These are phyloP conservation scores for Thryonomys swinderianus DNA, from an alignment of 2,113 vertebrate species.

Conservation along the genomic window DNA sequence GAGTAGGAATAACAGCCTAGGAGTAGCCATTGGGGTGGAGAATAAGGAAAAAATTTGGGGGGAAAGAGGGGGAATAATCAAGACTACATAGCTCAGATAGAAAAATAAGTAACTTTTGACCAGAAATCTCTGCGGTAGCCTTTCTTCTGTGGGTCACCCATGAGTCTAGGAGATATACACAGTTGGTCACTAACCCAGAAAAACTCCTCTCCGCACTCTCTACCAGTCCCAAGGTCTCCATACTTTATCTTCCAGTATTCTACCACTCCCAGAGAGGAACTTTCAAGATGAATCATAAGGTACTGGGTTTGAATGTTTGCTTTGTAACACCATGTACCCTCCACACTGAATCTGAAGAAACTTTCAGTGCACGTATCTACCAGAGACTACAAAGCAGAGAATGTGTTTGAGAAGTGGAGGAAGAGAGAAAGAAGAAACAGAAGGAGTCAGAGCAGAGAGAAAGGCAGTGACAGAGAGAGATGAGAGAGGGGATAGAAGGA, in stretches of 20 bases:
- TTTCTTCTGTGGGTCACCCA: conserved; percentile 35
- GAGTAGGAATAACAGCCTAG: conserved; percentile 9
- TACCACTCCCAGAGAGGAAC: neutral
- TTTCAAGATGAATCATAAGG: neutral
- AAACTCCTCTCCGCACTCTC: neutral
- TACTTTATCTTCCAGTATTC: neutral
- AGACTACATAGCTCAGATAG: conserved; percentile 26
- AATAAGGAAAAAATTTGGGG: conserved; percentile 49
- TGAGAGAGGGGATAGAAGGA: neutral
- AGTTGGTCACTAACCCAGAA: neutral
- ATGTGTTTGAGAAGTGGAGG: neutral
- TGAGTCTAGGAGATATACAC: neutral
- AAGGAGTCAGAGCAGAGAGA: neutral
- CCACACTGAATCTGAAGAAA: neutral
- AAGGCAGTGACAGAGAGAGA: neutral
- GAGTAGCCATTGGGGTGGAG: neutral
- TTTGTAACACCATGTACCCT: neutral
- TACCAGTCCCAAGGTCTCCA: neutral
- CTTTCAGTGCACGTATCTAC: neutral
- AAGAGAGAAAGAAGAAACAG: neutral
- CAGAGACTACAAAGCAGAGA: neutral
- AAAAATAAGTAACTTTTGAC: conserved; percentile 44
- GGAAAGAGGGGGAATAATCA: neutral
- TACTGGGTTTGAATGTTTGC: neutral
- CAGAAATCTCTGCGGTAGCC: conserved; percentile 37